Evolutionary conservation across 92 coral and sea anemone species (phyloP).

Genomic region (Plumapathes pennacea): DNA sequence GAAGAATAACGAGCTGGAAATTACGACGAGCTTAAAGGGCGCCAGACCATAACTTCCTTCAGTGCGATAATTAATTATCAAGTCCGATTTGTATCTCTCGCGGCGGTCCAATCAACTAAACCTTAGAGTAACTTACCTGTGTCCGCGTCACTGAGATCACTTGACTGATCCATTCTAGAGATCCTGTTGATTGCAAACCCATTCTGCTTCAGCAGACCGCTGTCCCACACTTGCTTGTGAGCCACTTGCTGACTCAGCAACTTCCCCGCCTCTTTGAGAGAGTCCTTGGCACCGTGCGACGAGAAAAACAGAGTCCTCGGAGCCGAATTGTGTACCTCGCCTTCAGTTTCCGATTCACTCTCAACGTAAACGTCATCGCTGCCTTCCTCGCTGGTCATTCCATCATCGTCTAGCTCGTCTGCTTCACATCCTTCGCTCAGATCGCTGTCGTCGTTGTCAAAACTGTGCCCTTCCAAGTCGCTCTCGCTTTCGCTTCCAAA

Average conservation of each 20-base stretch:
- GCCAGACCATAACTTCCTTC: no score
- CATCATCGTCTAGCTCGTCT: conserved; percentile 64
- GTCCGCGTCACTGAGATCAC: conserved; percentile 89
- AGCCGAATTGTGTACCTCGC: conserved; percentile 14
- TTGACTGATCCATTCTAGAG: conserved; percentile 45
- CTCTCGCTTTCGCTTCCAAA: conserved; percentile 81
- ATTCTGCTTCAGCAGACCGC: conserved; percentile 48
- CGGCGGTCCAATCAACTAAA: background rate
- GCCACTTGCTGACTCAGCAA: conserved; percentile 19
- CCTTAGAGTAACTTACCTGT: conserved; percentile 65
- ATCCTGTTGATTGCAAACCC: conserved; percentile 64
- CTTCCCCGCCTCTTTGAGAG: conserved; percentile 54
- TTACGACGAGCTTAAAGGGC: no score
- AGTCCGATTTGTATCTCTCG: no score
- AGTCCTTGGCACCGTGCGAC: conserved; percentile 9
- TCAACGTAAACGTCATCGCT: conserved; percentile 87
- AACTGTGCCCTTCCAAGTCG: conserved; percentile 63
- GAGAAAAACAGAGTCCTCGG: conserved; percentile 41
- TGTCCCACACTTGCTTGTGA: conserved; percentile 22
- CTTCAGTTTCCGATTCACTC: conserved; percentile 78
- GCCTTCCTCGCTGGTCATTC: conserved; percentile 71
- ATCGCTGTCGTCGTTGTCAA: conserved; percentile 77
- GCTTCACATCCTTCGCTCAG: conserved; percentile 93
- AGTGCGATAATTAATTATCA: no score
- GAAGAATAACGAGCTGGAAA: no score